Base-by-base conservation (phyloP, 2,113 vertebrate genomes). In the Pterocles orientalis region DNA sequence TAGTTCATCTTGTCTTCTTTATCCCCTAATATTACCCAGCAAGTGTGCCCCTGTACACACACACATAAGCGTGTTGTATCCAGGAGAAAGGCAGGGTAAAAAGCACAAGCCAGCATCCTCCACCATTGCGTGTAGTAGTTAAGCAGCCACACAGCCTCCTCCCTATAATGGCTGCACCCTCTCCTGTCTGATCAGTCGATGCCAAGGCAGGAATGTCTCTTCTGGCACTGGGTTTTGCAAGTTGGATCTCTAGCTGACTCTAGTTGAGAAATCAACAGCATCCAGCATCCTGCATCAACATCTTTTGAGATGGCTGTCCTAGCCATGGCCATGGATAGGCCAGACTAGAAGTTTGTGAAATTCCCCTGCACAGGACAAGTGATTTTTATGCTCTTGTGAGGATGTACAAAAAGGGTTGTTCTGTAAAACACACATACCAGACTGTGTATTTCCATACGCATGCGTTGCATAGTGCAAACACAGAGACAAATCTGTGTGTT, bases 101-200 rank as follows among this genome's bases (percentile, higher is more conserved):
- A 23, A 58, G 33, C 68, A 56, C 1, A 4, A 50, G 47, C n/a
- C 36, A 29, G 18, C 0, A 1, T 19, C 24, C 31, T 83, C n/a
- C 60, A 66, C 21, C n/a, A 25, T 17, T 31, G 6, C 0, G 0
- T n/a, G 20, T 3, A 45, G 80, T 16, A 62, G 17, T 39, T 34
- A 26, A 76, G 48, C 2, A 69, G 33, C 12, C 3, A 1, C 34
- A 70, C 36, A 81, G 12, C 39, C 60, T 53, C 50, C n/a, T 60
- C 28, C 12, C 12, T 57, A 4, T 26, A 39, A 9, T 18, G 28
- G 15, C 41, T 62, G 28, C 28, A 62, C 28, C 23, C 26, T 90
- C 34, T 84, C 33, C 33, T 10, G 19, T 41, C 47, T 21, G 12
- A 25, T 5, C 47, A 45, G 53, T 33, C 26, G 36, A 31, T n/a